Percentiles rank a stretch among this genome's conserved stretches.
phyloP scores from a whole-genome alignment of 2,113 vertebrate species.

The Collichthys lucidus region DNA sequence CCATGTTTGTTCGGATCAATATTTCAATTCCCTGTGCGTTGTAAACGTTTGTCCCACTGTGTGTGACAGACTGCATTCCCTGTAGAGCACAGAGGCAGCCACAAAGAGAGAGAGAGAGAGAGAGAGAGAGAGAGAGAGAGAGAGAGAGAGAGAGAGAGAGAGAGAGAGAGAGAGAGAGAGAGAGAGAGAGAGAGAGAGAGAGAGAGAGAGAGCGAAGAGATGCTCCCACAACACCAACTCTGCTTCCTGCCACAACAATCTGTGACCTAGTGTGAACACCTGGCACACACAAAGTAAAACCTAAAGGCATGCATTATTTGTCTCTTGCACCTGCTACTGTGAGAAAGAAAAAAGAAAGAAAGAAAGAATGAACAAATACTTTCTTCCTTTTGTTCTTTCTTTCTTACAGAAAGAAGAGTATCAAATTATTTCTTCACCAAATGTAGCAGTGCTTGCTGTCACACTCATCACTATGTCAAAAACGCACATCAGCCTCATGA shows the following conservation, averaged over 20 bases:
- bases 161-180: conserved; percentile 7
- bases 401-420: not conserved
- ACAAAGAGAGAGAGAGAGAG: not conserved
- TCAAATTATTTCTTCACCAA: not conserved
- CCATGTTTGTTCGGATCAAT: conserved; percentile 11
- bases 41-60: not conserved
- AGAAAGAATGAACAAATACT: not conserved
- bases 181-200: not conserved
- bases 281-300: conserved; percentile 18
- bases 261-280: conserved; percentile 72
- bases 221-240: conserved; percentile 49
- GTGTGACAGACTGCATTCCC: conserved; percentile 16
- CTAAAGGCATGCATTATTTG: not conserved
- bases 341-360: not conserved
- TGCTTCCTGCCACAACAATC: conserved; percentile 75
- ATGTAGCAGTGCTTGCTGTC: not conserved
- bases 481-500: not conserved
- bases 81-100: conserved; percentile 11
- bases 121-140: conserved; percentile 4
- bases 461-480: not conserved
- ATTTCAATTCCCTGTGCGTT: conserved; percentile 25
- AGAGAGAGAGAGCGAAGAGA: conserved; percentile 22
- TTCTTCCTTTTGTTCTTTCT: too few relatives aligned
- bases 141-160: conserved; percentile 8
- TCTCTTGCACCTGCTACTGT: conserved; percentile 47